These are phyloP conservation scores for Lordiphosa fenestrarum DNA, from an alignment of 2,888 invertebrate genomes.

Conservation along the genomic window DNA sequence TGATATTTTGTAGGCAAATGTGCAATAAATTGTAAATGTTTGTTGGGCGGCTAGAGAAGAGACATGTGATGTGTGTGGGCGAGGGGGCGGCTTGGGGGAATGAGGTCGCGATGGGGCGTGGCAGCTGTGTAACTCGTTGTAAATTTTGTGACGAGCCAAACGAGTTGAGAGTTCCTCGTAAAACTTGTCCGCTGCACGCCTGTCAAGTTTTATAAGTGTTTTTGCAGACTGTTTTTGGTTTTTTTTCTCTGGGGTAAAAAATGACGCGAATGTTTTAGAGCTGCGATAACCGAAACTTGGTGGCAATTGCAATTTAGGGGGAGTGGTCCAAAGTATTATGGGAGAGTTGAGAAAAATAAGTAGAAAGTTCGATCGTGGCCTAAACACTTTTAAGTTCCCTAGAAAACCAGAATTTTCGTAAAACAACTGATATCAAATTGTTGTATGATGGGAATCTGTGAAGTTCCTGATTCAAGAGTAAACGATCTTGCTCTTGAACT, in stretches of 20 bases:
- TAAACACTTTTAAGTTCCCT: no score
- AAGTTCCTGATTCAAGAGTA: no score
- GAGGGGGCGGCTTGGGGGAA: not conserved
- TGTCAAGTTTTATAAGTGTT: slow-evolving; percentile 72
- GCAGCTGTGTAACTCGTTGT: slow-evolving; percentile 42
- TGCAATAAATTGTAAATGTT: slow-evolving; percentile 76
- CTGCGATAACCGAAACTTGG: slow-evolving; percentile 51
- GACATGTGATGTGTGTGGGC: not conserved
- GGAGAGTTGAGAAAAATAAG: no score
- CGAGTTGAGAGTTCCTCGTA: slow-evolving; percentile 44
- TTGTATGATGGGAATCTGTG: no score
- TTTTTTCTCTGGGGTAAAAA: slow-evolving; percentile 19
- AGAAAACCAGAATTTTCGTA: no score
- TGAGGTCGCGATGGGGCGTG: slow-evolving; percentile 7
- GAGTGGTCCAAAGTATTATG: not conserved
- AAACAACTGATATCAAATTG: no score
- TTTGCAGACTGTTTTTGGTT: slow-evolving; percentile 66
- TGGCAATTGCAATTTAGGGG: slow-evolving; percentile 58
- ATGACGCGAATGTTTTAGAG: slow-evolving; percentile 45
- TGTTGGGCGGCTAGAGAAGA: slow-evolving; percentile 24
- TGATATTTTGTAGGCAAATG: slow-evolving; percentile 75
- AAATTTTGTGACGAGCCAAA: slow-evolving; percentile 52
- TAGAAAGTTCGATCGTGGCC: no score
- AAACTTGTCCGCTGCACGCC: slow-evolving; percentile 71
- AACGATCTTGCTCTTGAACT: no score